Conservation (phyloP, 2,888 invertebrate species). For the Sarcophaga carnaria region DNA sequence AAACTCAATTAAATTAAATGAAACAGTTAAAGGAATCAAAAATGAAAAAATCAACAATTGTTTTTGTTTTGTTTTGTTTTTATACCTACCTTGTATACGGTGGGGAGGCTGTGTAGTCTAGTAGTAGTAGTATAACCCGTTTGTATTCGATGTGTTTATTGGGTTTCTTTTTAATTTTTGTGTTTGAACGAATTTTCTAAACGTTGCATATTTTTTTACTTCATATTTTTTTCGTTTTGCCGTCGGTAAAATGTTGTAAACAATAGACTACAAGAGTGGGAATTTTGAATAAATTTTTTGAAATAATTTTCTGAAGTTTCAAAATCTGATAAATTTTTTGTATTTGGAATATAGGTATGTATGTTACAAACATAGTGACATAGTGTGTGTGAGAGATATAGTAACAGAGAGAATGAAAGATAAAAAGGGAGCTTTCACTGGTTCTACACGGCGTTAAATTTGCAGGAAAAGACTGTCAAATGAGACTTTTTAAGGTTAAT, state of each 20-base stretch:
- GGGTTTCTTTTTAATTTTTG: neutral
- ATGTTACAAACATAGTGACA: no score
- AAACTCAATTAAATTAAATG: slow-evolving; percentile 65
- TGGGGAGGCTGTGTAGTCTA: slow-evolving; percentile 11
- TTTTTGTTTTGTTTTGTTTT: slow-evolving; percentile 16
- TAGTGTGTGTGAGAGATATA: no score
- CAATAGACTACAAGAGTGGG: neutral
- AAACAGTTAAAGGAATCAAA: slow-evolving; percentile 19
- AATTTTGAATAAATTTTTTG: neutral
- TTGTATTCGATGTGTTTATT: slow-evolving; percentile 4
- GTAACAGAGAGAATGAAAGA: no score
- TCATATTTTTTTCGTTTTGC: neutral
- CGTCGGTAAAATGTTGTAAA: slow-evolving; percentile 48
- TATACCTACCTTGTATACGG: neutral
- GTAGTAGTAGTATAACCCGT: slow-evolving; percentile 30
- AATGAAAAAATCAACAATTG: slow-evolving; percentile 32
- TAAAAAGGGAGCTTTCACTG: no score
- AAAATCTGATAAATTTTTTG: no score
- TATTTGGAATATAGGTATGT: no score
- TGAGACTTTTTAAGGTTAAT: no score
- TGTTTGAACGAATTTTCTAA: neutral
- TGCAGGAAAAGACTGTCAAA: no score
- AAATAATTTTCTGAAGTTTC: neutral
- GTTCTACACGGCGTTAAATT: no score
- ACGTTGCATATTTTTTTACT: no score